Conservation (phyloP, 2,888 invertebrate genomes). For the Caenorhabditis sp. region DNA sequence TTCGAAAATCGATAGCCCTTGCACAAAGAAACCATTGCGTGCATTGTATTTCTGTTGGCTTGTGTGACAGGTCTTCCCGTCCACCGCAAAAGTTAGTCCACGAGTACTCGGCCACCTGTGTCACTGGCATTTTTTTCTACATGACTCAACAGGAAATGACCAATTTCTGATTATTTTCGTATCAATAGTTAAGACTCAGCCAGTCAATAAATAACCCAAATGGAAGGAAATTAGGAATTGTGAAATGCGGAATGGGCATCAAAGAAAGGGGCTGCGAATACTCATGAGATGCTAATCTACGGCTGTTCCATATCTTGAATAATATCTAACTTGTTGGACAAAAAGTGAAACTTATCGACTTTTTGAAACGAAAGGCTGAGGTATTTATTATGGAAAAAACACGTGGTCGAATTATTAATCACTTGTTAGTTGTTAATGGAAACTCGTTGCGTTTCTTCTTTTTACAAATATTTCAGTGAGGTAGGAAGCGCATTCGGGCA, state of each 20-base stretch:
- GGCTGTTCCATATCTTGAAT: neutral
- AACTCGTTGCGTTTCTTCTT: conserved; percentile 14
- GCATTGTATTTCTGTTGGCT: conserved; percentile 14
- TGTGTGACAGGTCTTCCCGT: neutral
- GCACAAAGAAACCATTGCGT: conserved; percentile 22
- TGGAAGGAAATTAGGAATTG: conserved; percentile 3
- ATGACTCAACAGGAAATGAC: conserved; percentile 41
- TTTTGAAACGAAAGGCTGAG: conserved; percentile 32
- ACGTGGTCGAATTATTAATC: conserved; percentile 28
- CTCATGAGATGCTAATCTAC: conserved; percentile 16
- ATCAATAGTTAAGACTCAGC: conserved; percentile 3
- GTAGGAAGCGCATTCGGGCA: conserved; percentile 60
- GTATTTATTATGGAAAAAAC: conserved; percentile 37
- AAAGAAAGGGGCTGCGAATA: neutral
- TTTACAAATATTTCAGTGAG: conserved; percentile 13
- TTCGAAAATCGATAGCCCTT: conserved; percentile 17
- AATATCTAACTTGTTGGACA: neutral
- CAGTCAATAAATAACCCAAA: neutral
- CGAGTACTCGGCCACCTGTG: conserved; percentile 20
- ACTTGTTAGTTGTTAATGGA: neutral
- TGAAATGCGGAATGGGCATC: neutral
- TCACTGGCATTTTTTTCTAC: neutral
- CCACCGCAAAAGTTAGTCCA: conserved; percentile 33
- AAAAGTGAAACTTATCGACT: neutral
- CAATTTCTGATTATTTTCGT: neutral